Evolutionary conservation across 2,113 vertebrate genomes (phyloP), one percentile per base, ranked within the genome.

Genomic region (Notiomystis cincta): DNA sequence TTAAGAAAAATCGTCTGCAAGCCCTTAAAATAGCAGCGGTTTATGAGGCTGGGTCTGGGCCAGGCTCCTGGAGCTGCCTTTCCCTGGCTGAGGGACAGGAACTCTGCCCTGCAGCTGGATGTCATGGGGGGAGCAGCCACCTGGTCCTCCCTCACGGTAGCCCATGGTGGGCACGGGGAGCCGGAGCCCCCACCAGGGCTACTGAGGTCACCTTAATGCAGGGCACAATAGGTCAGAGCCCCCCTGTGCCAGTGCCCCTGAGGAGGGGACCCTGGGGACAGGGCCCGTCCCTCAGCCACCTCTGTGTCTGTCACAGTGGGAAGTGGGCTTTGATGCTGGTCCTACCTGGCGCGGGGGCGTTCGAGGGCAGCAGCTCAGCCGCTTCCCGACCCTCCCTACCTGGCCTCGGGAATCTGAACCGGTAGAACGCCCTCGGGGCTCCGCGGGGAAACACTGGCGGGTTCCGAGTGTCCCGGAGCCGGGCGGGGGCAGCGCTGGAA

Each of bases 11-110:
- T 58, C 13, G 64, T 70, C 89, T 72, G 64, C 2, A 7, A 94
- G 67, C 19, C 35, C 94, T 95, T 94, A 92, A 91, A 95, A 96
- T 95, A 96, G 90, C 75, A 87, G 84, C 47, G 42, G 73, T 78
- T 95, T 70, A 54, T 78, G 79, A 53, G 75, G 13, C 82, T 92
- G 96, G 95, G 91, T 15, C 72, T 15, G 73, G 47, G 88, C 95
- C 96, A 95, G 85, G 76, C 6, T 87, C 56, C 81, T 9, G 57
- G 82, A 67, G 90, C 69, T 83, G 90, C 69, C 72, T 82, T 33
- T 78, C 57, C 58, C 70, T 31, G 65, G 67, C 85, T 11, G 48
- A 51, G 48, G 9, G 8, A 62, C 69, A 3, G 81, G 22, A 44
- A 4, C 91, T 19, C 13, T 12, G 71, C 48, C 50, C 77, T 14